Base-by-base conservation (phyloP, 1,140 invertebrate species). In the Thaumatotibia leucotreta region DNA sequence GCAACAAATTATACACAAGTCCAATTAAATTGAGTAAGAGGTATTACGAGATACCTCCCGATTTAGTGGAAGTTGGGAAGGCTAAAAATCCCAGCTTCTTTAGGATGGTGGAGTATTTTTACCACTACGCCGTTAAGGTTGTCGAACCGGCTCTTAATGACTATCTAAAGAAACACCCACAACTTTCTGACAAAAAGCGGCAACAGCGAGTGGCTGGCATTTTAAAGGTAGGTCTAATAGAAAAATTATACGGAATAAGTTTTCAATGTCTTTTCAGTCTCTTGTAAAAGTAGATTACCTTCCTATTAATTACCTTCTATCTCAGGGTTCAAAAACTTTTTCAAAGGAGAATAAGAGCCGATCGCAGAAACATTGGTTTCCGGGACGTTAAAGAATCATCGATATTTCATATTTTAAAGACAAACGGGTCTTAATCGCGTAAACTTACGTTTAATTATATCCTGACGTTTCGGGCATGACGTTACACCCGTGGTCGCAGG, bases 41-140 rank as follows among this genome's bases (percentile, higher is more conserved):
- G 27, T 29, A 70, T 29, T 85, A 94, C 72, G 83, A 94, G 70
- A 94, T 96, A 20, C 95, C 95, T 0, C 91, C 94, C 24, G 71
- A 92, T 50, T 84, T 95, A 17, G 72, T 89, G 61, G 87, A 92
- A 17, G 91, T 95, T 0, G 92, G 87, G 39, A 91, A 92, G 2
- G 92, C 94, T 14, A 92, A 94, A 22, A 92, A 95, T 67, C 95
- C 95, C 0, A 91, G 92, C 20, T 95, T 96, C 77, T 95, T 94
- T 69, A 91, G 93, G 35, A 96, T 95, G 93, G 94, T 95, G 0
- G 94, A 95, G 63, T 96, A 94, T 78, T 95, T 94, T 78, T 95
- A 95, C 69, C 95, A 96, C 79, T 83, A 89, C 54, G 94, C 95
- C 0, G 94, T 95, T 63, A 83, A 88, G 61, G 80, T 94, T 0